Base-by-base conservation (phyloP, 2,888 invertebrate genomes). In the Nomada flava region DNA sequence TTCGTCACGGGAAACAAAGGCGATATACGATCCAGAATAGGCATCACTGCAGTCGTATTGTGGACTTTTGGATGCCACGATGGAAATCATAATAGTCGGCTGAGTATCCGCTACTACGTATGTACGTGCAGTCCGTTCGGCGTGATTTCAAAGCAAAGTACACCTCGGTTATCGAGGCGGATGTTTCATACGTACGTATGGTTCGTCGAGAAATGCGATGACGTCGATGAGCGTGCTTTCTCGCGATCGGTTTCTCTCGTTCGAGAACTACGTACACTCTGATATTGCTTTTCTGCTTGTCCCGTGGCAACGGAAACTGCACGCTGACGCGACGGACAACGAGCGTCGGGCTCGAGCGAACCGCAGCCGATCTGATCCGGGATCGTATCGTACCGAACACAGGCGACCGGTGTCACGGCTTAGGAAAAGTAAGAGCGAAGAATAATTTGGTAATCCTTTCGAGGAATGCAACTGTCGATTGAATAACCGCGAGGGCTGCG, bases 41-140 rank as follows among this genome's bases (percentile, higher is more conserved):
- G 93, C 93, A 93, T 93, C 93, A 91, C 93, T 93, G 93, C 93
- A 94, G 93, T 94, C 93, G 93, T 94, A 94, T 94, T 94, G 93
- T 94, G 93, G 93, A 94, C 93, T 93, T 94, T 94, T 94, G 93
- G 93, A 94, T 93, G 93, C 93, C 93, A 88, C 79, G 88, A 89
- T 86, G 82, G 77, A 90, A 92, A 91, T 90, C 87, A 92, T 91
- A 91, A 91, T 89, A 77, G 69, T 73, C 78, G 80, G 83, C 68
- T 80, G 85, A 78, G 80, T 83, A 75, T 69, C 83, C 84, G 69
- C 79, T 79, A 76, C 82, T 88, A 84, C 86, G 84, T 88, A 84
- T 84, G 84, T 36, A 36, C 86, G 87, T 87, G 87, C 86, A 87
- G 78, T 82, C 87, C 86, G 84, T 74, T 84, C 80, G 84, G 80